Conservation (phyloP, 2,888 invertebrate species). For the Melangyna quadrimaculata region DNA sequence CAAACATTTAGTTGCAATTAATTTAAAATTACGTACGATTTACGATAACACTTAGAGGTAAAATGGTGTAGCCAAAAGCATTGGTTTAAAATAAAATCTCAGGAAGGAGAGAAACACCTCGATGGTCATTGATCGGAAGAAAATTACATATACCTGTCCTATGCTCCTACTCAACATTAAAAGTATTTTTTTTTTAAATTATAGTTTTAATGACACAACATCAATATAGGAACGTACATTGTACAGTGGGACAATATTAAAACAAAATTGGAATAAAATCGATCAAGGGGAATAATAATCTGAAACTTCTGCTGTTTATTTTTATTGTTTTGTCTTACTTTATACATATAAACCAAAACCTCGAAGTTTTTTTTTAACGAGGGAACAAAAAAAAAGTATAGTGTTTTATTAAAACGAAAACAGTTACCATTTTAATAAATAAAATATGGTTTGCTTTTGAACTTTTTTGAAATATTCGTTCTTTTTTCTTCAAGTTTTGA, state of each 20-base stretch:
- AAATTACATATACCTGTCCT: background rate
- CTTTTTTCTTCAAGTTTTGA: too few relatives aligned
- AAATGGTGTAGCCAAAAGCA: slow-evolving; percentile 21
- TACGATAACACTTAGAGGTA: slow-evolving; percentile 35
- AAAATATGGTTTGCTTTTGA: too few relatives aligned
- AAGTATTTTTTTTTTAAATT: background rate
- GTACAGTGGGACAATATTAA: background rate
- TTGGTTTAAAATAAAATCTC: background rate
- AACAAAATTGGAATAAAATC: background rate
- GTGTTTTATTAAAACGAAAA: too few relatives aligned
- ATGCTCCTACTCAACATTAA: background rate
- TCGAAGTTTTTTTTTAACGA: too few relatives aligned
- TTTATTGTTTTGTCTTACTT: too few relatives aligned
- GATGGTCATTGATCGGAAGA: slow-evolving; percentile 60
- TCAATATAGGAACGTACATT: background rate
- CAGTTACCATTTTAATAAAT: too few relatives aligned
- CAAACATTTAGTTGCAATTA: slow-evolving; percentile 52
- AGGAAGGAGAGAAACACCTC: slow-evolving; percentile 14
- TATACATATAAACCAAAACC: too few relatives aligned
- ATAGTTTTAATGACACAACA: slow-evolving; percentile 12
- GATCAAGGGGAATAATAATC: too few relatives aligned
- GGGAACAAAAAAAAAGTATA: too few relatives aligned
- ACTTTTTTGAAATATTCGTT: too few relatives aligned
- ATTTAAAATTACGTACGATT: slow-evolving; percentile 52
- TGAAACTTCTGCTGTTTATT: too few relatives aligned